Percentiles rank a stretch among this genome's conserved stretches.
Evolutionary conservation across 1,140 invertebrate species (phyloP).

Genomic region (Drosophila watanabei): DNA sequence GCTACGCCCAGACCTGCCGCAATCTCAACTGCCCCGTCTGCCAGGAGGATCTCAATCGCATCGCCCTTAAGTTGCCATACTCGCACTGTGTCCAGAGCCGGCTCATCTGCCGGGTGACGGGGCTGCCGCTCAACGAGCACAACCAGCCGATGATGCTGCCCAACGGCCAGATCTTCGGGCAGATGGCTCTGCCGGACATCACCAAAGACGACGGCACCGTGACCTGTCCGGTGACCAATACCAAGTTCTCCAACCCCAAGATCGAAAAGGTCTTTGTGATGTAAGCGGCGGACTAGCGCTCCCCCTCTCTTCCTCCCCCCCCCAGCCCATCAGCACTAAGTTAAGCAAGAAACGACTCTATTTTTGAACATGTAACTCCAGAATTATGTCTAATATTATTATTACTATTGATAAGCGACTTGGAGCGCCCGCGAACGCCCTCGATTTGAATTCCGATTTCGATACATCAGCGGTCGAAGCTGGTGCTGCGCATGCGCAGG

Average conservation of each 20-base stretch:
- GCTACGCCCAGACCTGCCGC: constrained; percentile 88
- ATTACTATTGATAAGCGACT: constrained; percentile 26
- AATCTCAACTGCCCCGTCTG: constrained; percentile 98
- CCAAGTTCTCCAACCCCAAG: constrained; percentile 94
- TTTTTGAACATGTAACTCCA: constrained; percentile 65
- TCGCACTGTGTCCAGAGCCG: constrained; percentile 98
- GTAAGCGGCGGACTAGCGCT: constrained; percentile 86
- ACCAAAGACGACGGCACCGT: constrained; percentile 95
- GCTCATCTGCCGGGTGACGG: constrained; percentile 94
- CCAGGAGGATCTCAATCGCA: constrained; percentile 93
- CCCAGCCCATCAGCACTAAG: constrained; percentile 48
- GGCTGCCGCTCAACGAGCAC: constrained; percentile 97
- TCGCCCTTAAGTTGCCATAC: constrained; percentile 95
- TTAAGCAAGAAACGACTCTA: constrained; percentile 67
- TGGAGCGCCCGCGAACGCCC: constrained; percentile 8
- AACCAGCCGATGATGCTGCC: constrained; percentile 99
- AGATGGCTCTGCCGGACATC: constrained; percentile 95
- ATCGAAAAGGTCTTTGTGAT: constrained; percentile 98
- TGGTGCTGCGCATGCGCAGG: constrained; percentile 67
- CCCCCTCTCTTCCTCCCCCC: constrained; percentile 13
- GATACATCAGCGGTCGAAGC: constrained; percentile 19
- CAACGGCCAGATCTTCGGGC: constrained; percentile 99
- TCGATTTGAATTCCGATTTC: constrained; percentile 70
- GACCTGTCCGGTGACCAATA: constrained; percentile 96
- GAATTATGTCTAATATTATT: constrained; percentile 42